These are phyloP conservation scores for Barypeithes pellucidus DNA, from an alignment of 2,888 invertebrate species.

Conservation along the genomic window DNA sequence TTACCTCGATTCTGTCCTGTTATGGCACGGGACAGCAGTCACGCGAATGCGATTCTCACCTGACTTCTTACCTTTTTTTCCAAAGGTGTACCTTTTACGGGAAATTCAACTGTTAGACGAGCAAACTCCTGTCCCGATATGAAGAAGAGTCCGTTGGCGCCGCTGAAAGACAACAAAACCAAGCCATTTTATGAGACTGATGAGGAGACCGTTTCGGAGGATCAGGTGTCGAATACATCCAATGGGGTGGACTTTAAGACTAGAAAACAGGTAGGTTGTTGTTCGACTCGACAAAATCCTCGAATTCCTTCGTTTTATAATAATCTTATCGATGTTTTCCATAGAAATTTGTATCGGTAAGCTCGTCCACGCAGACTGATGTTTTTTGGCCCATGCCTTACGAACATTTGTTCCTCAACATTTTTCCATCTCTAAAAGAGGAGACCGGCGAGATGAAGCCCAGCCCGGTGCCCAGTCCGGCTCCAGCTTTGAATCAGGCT, in stretches of 20 bases:
- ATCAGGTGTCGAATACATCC: conserved; percentile 52
- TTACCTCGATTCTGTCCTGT: too few species aligned
- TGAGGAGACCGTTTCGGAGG: conserved; percentile 62
- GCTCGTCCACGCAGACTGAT: conserved; percentile 77
- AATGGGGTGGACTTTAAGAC: conserved; percentile 54
- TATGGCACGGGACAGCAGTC: too few species aligned
- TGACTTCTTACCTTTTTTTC: too few species aligned
- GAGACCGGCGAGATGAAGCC: conserved; percentile 63
- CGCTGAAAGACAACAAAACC: conserved; percentile 62
- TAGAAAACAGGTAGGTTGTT: conserved; percentile 43
- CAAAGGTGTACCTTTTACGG: conserved; percentile 23
- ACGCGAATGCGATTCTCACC: too few species aligned
- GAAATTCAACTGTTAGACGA: conserved; percentile 70
- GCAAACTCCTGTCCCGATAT: conserved; percentile 81
- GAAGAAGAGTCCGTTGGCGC: conserved; percentile 67
- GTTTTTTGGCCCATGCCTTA: conserved; percentile 82
- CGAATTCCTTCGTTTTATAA: background rate
- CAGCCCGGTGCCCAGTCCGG: conserved; percentile 67
- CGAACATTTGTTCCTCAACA: conserved; percentile 83
- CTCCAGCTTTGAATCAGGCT: conserved; percentile 62
- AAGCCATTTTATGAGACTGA: conserved; percentile 69
- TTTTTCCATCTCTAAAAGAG: conserved; percentile 72
- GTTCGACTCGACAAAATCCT: background rate
- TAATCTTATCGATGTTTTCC: background rate
- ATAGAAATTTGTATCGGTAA: conserved; percentile 18